phyloP scores from a whole-genome alignment of 2,113 vertebrate genomes.

The Tapirus terrestris region DNA sequence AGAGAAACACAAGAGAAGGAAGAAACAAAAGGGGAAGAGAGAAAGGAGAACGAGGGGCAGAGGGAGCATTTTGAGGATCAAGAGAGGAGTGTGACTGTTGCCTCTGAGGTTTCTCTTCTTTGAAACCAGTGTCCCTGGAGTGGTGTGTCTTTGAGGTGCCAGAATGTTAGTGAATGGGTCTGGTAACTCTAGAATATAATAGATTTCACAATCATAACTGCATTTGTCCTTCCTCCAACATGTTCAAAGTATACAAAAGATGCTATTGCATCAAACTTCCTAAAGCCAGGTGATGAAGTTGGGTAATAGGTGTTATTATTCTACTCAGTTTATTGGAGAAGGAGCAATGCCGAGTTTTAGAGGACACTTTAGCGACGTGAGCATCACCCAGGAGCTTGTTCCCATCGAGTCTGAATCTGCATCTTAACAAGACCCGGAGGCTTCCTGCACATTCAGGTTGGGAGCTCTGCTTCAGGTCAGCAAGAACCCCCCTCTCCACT shows the following conservation, averaged over 20 bases:
- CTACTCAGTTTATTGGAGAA: background rate
- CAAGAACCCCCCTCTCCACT: rapidly evolving
- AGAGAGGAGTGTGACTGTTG: rapidly evolving
- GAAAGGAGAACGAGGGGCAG: too few species aligned
- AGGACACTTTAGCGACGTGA: too few species aligned
- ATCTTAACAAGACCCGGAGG: background rate
- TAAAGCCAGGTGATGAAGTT: rapidly evolving
- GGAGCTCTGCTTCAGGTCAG: background rate
- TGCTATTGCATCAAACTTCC: rapidly evolving
- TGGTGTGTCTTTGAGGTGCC: background rate
- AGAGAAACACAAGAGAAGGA: too few species aligned
- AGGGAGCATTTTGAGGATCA: rapidly evolving
- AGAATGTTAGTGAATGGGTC: rapidly evolving
- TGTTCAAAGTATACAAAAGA: rapidly evolving
- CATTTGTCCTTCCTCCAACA: background rate
- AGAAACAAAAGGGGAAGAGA: background rate
- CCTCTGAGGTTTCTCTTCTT: background rate
- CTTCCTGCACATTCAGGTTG: background rate
- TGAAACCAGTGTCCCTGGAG: background rate
- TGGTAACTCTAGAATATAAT: rapidly evolving
- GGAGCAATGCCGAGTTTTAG: too few species aligned
- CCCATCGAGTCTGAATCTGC: rapidly evolving
- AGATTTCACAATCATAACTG: rapidly evolving
- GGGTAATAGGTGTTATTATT: rapidly evolving
- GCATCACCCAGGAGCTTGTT: background rate